phyloP scores from a whole-genome alignment of 2,113 vertebrate species.

The Mesitornis unicolor region DNA sequence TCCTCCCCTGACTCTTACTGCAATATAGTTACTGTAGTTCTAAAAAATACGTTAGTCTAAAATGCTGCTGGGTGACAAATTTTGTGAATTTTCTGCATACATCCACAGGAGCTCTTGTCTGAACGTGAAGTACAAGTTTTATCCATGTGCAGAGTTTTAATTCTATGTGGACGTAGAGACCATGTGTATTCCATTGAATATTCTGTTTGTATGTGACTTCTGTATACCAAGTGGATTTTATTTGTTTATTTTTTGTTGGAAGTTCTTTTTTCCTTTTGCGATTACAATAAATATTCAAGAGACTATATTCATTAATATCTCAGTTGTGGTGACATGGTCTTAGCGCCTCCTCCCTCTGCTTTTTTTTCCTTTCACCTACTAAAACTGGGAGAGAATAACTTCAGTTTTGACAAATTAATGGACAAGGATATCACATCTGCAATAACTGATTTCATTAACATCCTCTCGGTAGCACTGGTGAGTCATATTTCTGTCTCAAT shows the following conservation, averaged over 20 bases:
- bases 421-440: not conserved
- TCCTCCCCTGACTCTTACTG: not conserved
- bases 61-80: constrained; percentile 42
- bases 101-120: constrained; percentile 47
- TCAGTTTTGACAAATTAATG: not conserved
- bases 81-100: constrained; percentile 40
- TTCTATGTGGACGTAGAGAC: constrained; percentile 58
- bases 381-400: not conserved
- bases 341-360: not conserved
- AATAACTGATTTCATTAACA: not conserved
- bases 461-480: not conserved
- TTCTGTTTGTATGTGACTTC: constrained; percentile 80
- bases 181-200: constrained; percentile 70
- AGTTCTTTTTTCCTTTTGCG: constrained; percentile 75
- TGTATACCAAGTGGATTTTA: constrained; percentile 72
- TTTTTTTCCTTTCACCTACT: not conserved
- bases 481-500: not conserved
- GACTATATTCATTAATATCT: constrained; percentile 76
- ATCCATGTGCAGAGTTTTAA: constrained; percentile 65
- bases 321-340: not conserved
- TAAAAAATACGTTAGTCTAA: constrained; percentile 38
- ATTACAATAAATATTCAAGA: constrained; percentile 86
- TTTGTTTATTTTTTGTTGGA: constrained; percentile 62
- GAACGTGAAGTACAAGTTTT: constrained; percentile 61
- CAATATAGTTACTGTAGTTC: constrained; percentile 45